Conservation (phyloP, 1,140 invertebrate species). For the Neomicropteryx cornuta region DNA sequence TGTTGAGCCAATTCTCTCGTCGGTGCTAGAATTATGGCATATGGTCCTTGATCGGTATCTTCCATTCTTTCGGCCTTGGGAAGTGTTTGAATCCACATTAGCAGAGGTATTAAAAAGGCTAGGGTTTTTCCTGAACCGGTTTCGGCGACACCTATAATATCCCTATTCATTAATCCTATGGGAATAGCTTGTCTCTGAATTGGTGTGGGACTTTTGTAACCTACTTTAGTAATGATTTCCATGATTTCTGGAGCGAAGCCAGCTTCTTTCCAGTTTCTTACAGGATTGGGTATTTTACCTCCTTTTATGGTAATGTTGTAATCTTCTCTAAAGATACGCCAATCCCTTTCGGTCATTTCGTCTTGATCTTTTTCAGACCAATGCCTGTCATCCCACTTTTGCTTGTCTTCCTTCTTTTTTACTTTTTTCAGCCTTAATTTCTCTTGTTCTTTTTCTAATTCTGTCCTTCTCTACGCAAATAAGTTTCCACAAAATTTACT, state of each 20-base stretch:
- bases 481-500: conserved; percentile 97
- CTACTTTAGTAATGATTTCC: conserved; percentile 91
- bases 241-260: conserved; percentile 84
- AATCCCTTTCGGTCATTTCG: conserved; percentile 99
- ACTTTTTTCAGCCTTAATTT: conserved; percentile 88
- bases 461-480: conserved; percentile 88
- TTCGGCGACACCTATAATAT: conserved; percentile 99
- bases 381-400: conserved; percentile 97
- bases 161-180: conserved; percentile 95
- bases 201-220: conserved; percentile 96
- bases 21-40: conserved; percentile 97
- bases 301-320: conserved; percentile 99
- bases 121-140: conserved; percentile 97
- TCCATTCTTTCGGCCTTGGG: conserved; percentile 91
- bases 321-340: conserved; percentile 99
- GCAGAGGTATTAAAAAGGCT: conserved; percentile 93
- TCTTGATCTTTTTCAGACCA: conserved; percentile 92
- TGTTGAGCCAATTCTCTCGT: conserved; percentile 98
- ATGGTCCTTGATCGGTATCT: conserved; percentile 94
- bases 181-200: conserved; percentile 99
- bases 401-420: conserved; percentile 93
- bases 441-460: conserved; percentile 97
- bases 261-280: conserved; percentile 91
- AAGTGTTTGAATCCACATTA: conserved; percentile 96
- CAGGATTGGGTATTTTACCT: conserved; percentile 92